Evolutionary conservation across 2,797 vertebrate genomes (phyloP).

Genomic region (Acanthurus lineatus): DNA sequence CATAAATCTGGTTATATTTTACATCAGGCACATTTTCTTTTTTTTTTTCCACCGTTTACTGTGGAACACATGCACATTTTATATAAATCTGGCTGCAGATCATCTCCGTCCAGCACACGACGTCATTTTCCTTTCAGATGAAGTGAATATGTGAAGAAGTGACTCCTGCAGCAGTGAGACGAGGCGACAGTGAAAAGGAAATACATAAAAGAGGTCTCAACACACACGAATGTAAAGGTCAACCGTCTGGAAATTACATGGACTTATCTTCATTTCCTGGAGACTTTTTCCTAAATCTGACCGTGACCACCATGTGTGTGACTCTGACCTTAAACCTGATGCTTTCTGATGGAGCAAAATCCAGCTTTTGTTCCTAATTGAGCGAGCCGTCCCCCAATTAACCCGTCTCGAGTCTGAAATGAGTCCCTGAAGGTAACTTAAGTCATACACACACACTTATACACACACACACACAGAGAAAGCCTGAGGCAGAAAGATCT

Average conservation of each 20-base stretch:
- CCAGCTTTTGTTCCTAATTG: too few relatives aligned
- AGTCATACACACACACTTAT: slow-evolving; percentile 1
- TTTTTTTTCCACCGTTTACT: background rate
- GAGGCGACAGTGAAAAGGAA: slow-evolving; percentile 18
- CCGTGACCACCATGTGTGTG: too few relatives aligned
- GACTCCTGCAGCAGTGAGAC: background rate
- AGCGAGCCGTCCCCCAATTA: too few relatives aligned
- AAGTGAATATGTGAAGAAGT: background rate
- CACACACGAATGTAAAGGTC: background rate
- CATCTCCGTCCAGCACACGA: slow-evolving; percentile 6
- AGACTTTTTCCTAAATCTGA: too few relatives aligned
- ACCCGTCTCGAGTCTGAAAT: too few relatives aligned
- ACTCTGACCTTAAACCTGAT: too few relatives aligned
- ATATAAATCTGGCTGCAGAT: slow-evolving; percentile 21
- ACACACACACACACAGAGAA: slow-evolving; percentile 21
- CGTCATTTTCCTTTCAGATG: slow-evolving; percentile 13
- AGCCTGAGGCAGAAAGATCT: slow-evolving; percentile 41
- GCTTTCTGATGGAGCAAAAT: too few relatives aligned
- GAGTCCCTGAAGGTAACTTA: too few relatives aligned
- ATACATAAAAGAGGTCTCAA: background rate
- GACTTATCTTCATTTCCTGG: too few relatives aligned
- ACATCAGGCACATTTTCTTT: background rate
- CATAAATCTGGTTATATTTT: background rate
- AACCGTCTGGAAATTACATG: too few relatives aligned
- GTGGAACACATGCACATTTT: background rate